These are phyloP conservation scores for Hapalemur alaotrensis DNA, from an alignment of 2,797 vertebrate genomes.

Conservation along the genomic window DNA sequence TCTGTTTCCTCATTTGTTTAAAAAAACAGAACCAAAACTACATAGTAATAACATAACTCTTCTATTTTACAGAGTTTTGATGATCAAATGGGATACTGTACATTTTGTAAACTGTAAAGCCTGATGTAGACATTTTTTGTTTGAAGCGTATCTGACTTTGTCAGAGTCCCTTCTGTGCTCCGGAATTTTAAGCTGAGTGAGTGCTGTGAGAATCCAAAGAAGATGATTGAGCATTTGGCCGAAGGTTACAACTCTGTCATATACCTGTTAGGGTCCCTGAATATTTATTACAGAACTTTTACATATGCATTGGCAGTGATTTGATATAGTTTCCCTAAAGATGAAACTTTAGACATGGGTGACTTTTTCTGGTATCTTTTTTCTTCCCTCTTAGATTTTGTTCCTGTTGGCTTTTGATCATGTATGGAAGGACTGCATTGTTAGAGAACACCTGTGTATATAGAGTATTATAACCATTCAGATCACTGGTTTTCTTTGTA, in stretches of 20 bases:
- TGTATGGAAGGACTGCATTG: background rate
- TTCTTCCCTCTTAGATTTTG: constrained; percentile 8
- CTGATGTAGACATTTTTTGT: background rate
- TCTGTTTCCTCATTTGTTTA: background rate
- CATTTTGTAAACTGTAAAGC: constrained; percentile 26
- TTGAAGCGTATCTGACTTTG: background rate
- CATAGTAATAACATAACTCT: background rate
- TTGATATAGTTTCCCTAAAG: background rate
- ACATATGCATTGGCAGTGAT: constrained; percentile 2
- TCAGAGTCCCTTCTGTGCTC: background rate
- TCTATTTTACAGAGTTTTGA: constrained; percentile 43
- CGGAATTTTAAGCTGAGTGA: constrained; percentile 45
- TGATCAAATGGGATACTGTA: background rate
- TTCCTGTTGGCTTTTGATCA: constrained; percentile 20
- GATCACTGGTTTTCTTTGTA: constrained; percentile 8
- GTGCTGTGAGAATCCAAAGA: background rate
- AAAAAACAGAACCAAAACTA: background rate
- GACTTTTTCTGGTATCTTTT: background rate
- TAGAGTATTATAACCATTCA: constrained; percentile 17
- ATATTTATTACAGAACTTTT: constrained; percentile 6
- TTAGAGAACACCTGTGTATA: constrained; percentile 7
- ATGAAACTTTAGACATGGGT: background rate
- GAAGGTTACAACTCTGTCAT: background rate
- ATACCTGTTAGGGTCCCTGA: background rate
- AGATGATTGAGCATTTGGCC: background rate